Evolutionary conservation across 1,140 invertebrate genomes (phyloP).

Genomic region (Gonioctena quinquepunctata): DNA sequence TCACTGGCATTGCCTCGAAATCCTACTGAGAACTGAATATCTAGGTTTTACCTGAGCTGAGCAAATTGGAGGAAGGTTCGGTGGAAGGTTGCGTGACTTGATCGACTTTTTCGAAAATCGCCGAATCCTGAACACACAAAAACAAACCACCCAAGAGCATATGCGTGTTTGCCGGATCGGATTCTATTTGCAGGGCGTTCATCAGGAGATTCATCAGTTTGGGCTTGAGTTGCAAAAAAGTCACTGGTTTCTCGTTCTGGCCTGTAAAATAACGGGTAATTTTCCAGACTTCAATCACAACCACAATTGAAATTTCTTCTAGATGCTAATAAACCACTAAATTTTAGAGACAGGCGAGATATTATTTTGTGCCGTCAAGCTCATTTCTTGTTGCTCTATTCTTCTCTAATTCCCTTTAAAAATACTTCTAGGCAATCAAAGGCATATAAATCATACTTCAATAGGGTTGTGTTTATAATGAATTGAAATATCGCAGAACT

Average conservation of each 20-base stretch:
- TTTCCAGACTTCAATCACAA: neutral
- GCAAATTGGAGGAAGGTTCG: constrained; percentile 67
- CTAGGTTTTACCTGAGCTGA: constrained; percentile 69
- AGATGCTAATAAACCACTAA: no score
- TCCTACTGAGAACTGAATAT: no score
- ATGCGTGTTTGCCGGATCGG: constrained; percentile 86
- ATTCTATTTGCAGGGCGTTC: constrained; percentile 83
- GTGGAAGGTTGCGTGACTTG: constrained; percentile 62
- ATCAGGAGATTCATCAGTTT: constrained; percentile 84
- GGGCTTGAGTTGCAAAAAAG: constrained; percentile 80
- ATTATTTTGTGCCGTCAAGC: no score
- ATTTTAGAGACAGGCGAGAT: no score
- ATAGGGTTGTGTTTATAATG: no score
- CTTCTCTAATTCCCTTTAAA: no score
- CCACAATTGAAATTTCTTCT: no score
- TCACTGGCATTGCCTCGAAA: no score
- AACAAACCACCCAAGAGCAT: constrained; percentile 84
- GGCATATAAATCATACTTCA: no score
- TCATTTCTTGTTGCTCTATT: no score
- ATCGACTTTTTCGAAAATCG: constrained; percentile 74
- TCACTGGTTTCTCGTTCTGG: constrained; percentile 56
- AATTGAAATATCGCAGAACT: no score
- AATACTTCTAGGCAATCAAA: no score
- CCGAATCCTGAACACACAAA: constrained; percentile 81
- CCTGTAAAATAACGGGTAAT: constrained; percentile 22